Evolutionary conservation across 2,888 invertebrate genomes (phyloP).

Genomic region (Osedax frankpressi): DNA sequence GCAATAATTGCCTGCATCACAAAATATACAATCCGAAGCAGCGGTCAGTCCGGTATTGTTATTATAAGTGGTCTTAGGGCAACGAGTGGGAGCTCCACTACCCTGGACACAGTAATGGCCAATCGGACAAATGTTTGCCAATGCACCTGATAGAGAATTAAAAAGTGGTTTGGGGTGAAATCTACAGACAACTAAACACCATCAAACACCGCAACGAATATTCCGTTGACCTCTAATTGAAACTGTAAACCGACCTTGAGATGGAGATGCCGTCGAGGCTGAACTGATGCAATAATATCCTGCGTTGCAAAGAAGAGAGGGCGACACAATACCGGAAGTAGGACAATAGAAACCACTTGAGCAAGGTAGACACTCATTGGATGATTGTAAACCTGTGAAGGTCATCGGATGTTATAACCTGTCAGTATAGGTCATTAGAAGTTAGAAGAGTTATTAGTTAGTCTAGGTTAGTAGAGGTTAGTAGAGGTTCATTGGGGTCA

Average conservation of each 20-base stretch:
- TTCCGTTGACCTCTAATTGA: too few relatives aligned
- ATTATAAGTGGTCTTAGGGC: constrained; percentile 38
- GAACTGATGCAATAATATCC: constrained; percentile 40
- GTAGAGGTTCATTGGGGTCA: too few relatives aligned
- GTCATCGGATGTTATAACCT: background rate
- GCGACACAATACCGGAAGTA: constrained; percentile 34
- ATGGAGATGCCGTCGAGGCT: constrained; percentile 37
- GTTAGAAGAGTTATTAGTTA: too few relatives aligned
- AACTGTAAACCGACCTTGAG: constrained; percentile 32
- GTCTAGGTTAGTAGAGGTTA: too few relatives aligned
- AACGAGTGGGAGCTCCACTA: constrained; percentile 36
- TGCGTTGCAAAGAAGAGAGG: constrained; percentile 33
- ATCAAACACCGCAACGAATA: too few relatives aligned
- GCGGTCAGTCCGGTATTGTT: constrained; percentile 35
- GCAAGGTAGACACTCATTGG: constrained; percentile 36
- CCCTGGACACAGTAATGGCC: constrained; percentile 39
- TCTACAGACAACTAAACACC: too few relatives aligned
- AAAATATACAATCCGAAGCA: constrained; percentile 32
- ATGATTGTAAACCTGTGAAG: constrained; percentile 29
- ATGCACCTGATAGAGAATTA: constrained; percentile 30
- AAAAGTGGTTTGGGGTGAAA: background rate
- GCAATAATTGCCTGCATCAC: constrained; percentile 39
- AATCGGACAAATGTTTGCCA: constrained; percentile 39
- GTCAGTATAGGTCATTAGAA: too few relatives aligned
- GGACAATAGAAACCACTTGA: constrained; percentile 40